Conservation (phyloP, 2,888 invertebrate species). For the Drosophila quinaria region DNA sequence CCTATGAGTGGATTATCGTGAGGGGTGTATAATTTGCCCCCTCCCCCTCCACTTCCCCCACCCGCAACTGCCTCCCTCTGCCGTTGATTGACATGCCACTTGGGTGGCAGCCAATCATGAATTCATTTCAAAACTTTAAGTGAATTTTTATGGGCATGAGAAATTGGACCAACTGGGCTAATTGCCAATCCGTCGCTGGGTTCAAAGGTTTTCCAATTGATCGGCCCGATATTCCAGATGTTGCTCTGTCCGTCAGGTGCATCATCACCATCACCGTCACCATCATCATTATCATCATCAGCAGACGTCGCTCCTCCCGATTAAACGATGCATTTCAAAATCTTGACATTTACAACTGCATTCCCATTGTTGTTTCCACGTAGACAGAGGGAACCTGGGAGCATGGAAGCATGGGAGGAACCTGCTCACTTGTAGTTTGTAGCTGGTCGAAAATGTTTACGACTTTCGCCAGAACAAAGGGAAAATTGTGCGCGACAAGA, state of each 20-base stretch:
- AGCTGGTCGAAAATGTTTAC: slow-evolving; percentile 67
- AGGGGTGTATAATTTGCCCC: slow-evolving; percentile 4
- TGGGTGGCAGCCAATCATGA: slow-evolving; percentile 56
- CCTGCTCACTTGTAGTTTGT: slow-evolving; percentile 44
- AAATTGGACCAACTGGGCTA: slow-evolving; percentile 69
- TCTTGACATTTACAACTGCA: slow-evolving; percentile 77
- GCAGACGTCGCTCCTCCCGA: slow-evolving; percentile 38
- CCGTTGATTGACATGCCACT: slow-evolving; percentile 29
- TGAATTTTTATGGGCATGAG: slow-evolving; percentile 75
- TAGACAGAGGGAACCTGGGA: slow-evolving; percentile 5
- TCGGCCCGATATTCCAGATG: slow-evolving; percentile 25
- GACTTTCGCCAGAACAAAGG: slow-evolving; percentile 77
- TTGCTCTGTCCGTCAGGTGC: slow-evolving; percentile 61
- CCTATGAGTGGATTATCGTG: slow-evolving; percentile 61
- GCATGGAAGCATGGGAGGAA: slow-evolving; percentile 8
- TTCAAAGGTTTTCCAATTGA: slow-evolving; percentile 47
- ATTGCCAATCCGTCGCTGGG: slow-evolving; percentile 44
- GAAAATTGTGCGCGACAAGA: slow-evolving; percentile 26
- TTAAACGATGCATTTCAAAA: slow-evolving; percentile 74
- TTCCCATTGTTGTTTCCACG: slow-evolving; percentile 60
- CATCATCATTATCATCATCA: neutral
- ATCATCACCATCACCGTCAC: slow-evolving; percentile 3
- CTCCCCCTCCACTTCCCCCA: neutral
- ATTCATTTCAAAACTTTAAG: slow-evolving; percentile 70
- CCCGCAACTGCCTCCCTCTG: neutral